Conservation (phyloP, 2,888 invertebrate genomes). For the Epistrophe eligans region DNA sequence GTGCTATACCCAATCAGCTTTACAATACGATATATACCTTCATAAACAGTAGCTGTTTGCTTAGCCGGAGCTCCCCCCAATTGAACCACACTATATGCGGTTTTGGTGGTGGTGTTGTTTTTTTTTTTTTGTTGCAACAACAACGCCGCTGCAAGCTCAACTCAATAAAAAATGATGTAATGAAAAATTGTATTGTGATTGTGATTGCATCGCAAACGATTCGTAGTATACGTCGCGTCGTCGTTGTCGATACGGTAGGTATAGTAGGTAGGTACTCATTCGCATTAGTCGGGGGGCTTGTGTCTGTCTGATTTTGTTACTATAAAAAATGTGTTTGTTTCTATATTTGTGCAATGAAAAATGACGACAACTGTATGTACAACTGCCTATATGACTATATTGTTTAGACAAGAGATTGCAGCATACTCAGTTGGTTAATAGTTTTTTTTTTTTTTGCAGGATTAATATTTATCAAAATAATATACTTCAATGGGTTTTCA, state of each 20-base stretch:
- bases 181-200: conserved; percentile 58
- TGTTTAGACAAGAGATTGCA: conserved; percentile 21
- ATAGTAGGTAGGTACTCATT: no score
- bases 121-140: background rate
- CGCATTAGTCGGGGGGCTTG: no score
- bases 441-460: no score
- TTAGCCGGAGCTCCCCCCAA: background rate
- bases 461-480: no score
- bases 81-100: conserved; percentile 5
- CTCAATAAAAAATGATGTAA: conserved; percentile 55
- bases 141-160: background rate
- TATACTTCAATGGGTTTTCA: no score
- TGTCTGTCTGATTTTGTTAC: conserved; percentile 31
- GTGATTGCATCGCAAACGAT: conserved; percentile 51
- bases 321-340: conserved; percentile 29
- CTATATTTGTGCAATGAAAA: conserved; percentile 36
- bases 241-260: no score
- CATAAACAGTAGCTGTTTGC: conserved; percentile 37
- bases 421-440: conserved; percentile 1
- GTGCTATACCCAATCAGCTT: background rate
- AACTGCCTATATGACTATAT: background rate
- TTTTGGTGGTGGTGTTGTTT: background rate
- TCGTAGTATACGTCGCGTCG: background rate
- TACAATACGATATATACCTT: background rate
- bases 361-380: background rate